phyloP scores from a whole-genome alignment of 2,797 vertebrate species.

The Smutsia temminckii region DNA sequence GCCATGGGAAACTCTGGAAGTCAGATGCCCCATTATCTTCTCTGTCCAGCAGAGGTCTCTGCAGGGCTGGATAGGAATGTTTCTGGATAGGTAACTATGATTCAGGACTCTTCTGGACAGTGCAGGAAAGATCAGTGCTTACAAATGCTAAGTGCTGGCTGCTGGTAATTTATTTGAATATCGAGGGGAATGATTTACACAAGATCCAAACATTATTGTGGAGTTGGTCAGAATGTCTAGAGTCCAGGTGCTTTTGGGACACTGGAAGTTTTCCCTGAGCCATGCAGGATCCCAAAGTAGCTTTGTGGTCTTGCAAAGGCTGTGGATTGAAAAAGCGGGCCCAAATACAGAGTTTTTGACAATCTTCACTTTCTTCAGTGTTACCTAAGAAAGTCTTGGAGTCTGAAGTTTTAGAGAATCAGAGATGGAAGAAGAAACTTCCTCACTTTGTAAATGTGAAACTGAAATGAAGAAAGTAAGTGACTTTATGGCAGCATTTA shows the following conservation, averaged over 20 bases:
- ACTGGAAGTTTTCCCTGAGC: conserved; percentile 46
- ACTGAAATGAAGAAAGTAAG: background rate
- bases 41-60: background rate
- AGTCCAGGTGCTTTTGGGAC: conserved; percentile 29
- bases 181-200: conserved; percentile 45
- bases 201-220: background rate
- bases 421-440: background rate
- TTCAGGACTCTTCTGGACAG: background rate
- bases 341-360: conserved; percentile 35
- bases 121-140: background rate
- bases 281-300: conserved; percentile 27
- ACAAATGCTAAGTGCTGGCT: conserved; percentile 18
- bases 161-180: conserved; percentile 52
- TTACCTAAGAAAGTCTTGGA: conserved; percentile 43
- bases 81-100: background rate
- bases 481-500: background rate
- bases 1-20: background rate
- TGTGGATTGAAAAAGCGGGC: background rate
- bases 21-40: background rate
- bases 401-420: conserved; percentile 29
- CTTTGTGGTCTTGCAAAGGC: conserved; percentile 27
- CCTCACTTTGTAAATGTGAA: background rate
- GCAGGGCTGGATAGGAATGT: background rate
- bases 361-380: conserved; percentile 44
- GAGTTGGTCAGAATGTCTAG: background rate